Conservation (phyloP, 2,797 vertebrate species). For the Hirundo rustica region DNA sequence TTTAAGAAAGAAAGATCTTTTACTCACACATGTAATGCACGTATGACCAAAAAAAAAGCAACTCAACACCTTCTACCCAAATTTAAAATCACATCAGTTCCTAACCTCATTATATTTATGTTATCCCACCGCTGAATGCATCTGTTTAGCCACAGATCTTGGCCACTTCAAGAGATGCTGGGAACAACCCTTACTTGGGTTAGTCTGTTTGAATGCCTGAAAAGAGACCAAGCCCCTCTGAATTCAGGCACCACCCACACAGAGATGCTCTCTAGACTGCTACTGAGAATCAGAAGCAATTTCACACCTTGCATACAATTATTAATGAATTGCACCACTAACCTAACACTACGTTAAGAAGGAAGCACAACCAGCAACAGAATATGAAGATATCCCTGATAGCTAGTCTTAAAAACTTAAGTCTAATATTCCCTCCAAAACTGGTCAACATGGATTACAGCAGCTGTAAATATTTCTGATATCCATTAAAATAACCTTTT, state of each 20-base stretch:
- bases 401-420: not conserved
- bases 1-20: not conserved
- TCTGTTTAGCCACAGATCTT: not conserved
- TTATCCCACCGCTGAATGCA: accelerated
- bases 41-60: not conserved
- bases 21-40: not conserved
- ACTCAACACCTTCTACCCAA: not conserved
- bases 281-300: not conserved
- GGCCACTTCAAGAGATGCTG: not conserved
- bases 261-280: not conserved
- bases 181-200: not conserved
- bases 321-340: not conserved
- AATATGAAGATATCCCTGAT: not conserved
- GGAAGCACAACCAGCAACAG: not conserved
- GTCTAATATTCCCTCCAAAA: not conserved
- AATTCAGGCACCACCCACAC: not conserved
- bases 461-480: not conserved
- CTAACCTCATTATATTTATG: not conserved
- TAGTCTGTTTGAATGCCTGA: not conserved
- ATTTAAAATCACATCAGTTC: not conserved
- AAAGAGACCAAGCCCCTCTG: accelerated
- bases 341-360: not conserved
- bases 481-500: not conserved
- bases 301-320: not conserved
- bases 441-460: not conserved